phyloP scores from a whole-genome alignment of 2,797 vertebrate species.

The Scarus forsteni region DNA sequence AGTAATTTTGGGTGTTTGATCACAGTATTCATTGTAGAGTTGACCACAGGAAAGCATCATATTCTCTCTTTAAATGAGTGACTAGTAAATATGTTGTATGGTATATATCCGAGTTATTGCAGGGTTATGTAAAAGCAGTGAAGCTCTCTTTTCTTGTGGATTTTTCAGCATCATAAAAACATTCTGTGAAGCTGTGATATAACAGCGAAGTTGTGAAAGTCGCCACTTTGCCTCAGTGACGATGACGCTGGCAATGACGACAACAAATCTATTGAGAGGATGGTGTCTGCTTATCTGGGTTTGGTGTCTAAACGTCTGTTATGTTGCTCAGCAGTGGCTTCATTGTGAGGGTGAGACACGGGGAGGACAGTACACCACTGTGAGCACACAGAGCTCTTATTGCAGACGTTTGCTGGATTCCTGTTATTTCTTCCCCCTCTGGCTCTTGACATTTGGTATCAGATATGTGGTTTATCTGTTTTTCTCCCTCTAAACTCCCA shows the following conservation, averaged over 20 bases:
- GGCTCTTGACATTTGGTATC: conserved; percentile 46
- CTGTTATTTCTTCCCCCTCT: conserved; percentile 17
- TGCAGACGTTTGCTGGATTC: conserved; percentile 45
- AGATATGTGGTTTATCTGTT: conserved; percentile 16
- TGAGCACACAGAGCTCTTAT: conserved; percentile 59
- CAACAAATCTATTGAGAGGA: conserved; percentile 28
- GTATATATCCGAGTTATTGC: not conserved
- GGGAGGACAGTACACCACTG: conserved; percentile 67
- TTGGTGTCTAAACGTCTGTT: conserved; percentile 29
- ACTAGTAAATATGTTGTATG: no score
- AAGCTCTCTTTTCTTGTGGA: not conserved
- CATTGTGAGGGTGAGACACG: conserved; percentile 57
- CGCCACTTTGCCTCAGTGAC: conserved; percentile 14
- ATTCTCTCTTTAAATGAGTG: no score
- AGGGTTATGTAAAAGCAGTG: not conserved
- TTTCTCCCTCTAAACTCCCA: conserved; percentile 19
- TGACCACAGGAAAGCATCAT: no score
- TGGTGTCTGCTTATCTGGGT: conserved; percentile 41
- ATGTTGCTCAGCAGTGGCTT: conserved; percentile 42
- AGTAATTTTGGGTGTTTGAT: no score
- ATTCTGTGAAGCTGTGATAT: conserved; percentile 16
- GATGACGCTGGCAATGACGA: conserved; percentile 17
- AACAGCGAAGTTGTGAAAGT: conserved; percentile 30
- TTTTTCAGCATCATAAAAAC: conserved; percentile 14
- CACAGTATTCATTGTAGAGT: no score